A percentile compares a stretch with the other conserved stretches of the same genome.
Evolutionary conservation across 1,140 invertebrate species (phyloP).

Genomic region (Anoplolepis gracilipes): DNA sequence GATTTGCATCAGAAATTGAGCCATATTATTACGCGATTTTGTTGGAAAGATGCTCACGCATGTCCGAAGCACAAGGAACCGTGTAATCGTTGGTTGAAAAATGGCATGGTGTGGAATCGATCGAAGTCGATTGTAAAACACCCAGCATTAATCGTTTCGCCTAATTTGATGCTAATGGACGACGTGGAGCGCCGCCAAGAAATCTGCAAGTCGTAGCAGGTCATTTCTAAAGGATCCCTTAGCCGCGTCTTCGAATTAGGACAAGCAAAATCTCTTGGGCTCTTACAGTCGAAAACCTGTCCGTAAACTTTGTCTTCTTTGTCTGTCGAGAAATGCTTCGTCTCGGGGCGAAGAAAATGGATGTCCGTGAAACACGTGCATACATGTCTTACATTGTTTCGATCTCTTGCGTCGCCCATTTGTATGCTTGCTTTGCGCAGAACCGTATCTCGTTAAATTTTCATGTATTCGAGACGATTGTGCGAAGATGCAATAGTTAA

Average conservation of each 20-base stretch:
- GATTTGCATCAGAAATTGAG: not conserved
- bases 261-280: slow-evolving; percentile 37
- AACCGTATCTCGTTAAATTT: slow-evolving; percentile 22
- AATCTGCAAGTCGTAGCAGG: slow-evolving; percentile 66
- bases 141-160: slow-evolving; percentile 36
- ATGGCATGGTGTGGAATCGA: not conserved
- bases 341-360: slow-evolving; percentile 35
- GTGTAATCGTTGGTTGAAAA: slow-evolving; percentile 21
- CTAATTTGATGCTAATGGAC: slow-evolving; percentile 64
- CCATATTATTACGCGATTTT: slow-evolving; percentile 23
- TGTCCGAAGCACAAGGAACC: not conserved
- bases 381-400: not conserved
- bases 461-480: not conserved
- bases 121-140: not conserved
- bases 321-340: not conserved
- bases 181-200: slow-evolving; percentile 28
- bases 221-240: slow-evolving; percentile 18
- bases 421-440: not conserved
- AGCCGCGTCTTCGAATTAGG: not conserved
- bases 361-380: slow-evolving; percentile 26
- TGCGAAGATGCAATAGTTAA: slow-evolving; percentile 10
- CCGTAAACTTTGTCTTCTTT: slow-evolving; percentile 43
- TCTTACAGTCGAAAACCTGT: slow-evolving; percentile 8
- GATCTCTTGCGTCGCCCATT: not conserved
- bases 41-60: not conserved